phyloP scores from a whole-genome alignment of 2,888 invertebrate species.

The Aplocera efformata region DNA sequence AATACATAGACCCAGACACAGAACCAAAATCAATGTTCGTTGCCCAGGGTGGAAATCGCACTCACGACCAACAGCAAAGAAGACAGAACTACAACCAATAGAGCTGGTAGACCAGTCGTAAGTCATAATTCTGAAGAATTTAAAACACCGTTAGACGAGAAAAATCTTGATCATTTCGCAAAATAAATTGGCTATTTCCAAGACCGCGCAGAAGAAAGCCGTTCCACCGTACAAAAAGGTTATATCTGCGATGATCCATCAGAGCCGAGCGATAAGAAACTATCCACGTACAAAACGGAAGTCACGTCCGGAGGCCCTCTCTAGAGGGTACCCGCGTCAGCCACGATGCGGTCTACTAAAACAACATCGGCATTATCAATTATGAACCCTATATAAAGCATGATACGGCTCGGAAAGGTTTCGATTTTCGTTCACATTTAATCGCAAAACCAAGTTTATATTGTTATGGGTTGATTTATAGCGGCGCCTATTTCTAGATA shows the following conservation, averaged over 20 bases:
- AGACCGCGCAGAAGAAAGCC: slow-evolving; percentile 2
- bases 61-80: too few species aligned
- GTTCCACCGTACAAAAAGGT: slow-evolving; percentile 6
- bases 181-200: slow-evolving; percentile 4
- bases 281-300: slow-evolving; percentile 26
- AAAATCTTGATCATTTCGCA: too few species aligned
- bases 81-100: too few species aligned
- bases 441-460: slow-evolving; percentile 27
- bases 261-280: slow-evolving; percentile 23
- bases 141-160: too few species aligned
- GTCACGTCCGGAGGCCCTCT: slow-evolving; percentile 36
- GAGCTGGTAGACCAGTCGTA: too few species aligned
- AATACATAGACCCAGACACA: too few species aligned
- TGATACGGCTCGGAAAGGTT: slow-evolving; percentile 4
- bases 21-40: too few species aligned
- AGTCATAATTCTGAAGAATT: too few species aligned
- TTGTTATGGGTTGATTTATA: slow-evolving; percentile 36
- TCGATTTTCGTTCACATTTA: slow-evolving; percentile 16
- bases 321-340: slow-evolving; percentile 43
- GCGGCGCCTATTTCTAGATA: slow-evolving; percentile 29
- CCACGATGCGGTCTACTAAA: slow-evolving; percentile 39
- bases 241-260: slow-evolving; percentile 22
- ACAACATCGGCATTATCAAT: slow-evolving; percentile 3
- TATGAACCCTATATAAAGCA: slow-evolving; percentile 10
- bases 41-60: too few species aligned